phyloP scores from a whole-genome alignment of 1,140 invertebrate genomes.

The Pseudobourletiella spinata region DNA sequence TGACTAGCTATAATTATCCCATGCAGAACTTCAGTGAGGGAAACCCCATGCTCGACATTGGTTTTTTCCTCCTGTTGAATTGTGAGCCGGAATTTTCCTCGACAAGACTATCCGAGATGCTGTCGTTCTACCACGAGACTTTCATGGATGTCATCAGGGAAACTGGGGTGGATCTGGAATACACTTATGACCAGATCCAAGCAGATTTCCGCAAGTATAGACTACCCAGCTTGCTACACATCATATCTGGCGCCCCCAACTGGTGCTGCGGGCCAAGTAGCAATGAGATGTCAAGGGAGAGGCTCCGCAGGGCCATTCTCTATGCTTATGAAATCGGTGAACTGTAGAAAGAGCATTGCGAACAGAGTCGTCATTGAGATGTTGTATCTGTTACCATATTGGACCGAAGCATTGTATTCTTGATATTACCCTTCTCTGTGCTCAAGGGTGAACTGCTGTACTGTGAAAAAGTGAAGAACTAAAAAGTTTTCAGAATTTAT shows the following conservation, averaged over 20 bases:
- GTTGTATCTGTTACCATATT: too few species aligned
- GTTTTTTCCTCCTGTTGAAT: conserved; percentile 9
- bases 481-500: too few species aligned
- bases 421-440: too few species aligned
- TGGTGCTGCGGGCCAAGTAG: background rate
- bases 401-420: too few species aligned
- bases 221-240: background rate
- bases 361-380: too few species aligned
- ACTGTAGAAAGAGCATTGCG: too few species aligned
- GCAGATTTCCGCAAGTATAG: conserved; percentile 3
- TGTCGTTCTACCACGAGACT: conserved; percentile 7
- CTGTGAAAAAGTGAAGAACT: too few species aligned
- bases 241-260: background rate
- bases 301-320: background rate
- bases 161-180: background rate
- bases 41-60: conserved; percentile 7
- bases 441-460: too few species aligned
- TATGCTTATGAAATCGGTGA: conserved; percentile 5
- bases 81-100: conserved; percentile 2
- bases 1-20: too few species aligned
- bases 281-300: background rate
- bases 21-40: background rate
- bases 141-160: conserved; percentile 1
- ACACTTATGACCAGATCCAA: conserved; percentile 4
- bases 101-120: background rate